phyloP scores from a whole-genome alignment of 2,113 vertebrate species.

The Aplodontia rufa region DNA sequence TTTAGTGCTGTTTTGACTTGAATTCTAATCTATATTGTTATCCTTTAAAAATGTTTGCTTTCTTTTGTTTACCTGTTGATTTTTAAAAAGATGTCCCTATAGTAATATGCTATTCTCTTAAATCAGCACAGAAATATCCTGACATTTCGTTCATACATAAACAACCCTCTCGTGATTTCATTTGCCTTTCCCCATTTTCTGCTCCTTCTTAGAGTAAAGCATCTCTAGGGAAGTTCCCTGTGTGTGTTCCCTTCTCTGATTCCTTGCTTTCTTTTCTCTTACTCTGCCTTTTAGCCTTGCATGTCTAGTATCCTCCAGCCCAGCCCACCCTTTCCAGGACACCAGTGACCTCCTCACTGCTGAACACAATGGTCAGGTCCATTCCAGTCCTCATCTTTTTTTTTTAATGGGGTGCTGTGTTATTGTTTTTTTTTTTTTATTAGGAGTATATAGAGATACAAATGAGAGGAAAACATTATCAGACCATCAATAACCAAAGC shows the following conservation, averaged over 20 bases:
- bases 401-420: no score
- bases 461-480: no score
- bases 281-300: background rate
- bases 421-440: no score
- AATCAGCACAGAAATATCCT: background rate
- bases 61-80: background rate
- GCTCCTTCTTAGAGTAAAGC: background rate
- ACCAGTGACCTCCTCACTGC: background rate
- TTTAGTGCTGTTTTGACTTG: background rate
- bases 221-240: background rate
- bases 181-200: background rate
- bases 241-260: background rate
- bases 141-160: background rate
- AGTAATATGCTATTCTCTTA: no score
- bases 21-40: background rate
- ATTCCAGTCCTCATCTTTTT: background rate
- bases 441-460: no score
- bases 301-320: rapidly evolving
- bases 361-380: background rate
- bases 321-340: background rate
- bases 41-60: background rate
- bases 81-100: background rate
- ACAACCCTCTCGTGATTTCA: background rate
- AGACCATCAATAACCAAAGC: no score
- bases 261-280: background rate